A percentile compares a stretch with the other conserved stretches of the same genome.
Evolutionary conservation across 2,797 vertebrate species (phyloP).

Genomic region (Syngnathus acus): DNA sequence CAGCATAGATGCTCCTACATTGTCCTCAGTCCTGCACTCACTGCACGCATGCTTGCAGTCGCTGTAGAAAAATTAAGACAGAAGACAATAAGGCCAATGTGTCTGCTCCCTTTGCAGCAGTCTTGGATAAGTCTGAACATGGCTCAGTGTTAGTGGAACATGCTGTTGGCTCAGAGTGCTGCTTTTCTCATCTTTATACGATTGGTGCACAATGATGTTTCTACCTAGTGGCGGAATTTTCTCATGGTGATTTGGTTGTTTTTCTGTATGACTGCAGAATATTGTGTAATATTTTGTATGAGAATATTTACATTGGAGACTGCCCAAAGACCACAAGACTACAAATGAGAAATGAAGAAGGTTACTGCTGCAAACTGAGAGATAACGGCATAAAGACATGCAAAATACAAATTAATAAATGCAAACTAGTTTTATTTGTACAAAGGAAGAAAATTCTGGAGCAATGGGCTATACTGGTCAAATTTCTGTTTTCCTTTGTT

Average conservation of each 20-base stretch:
- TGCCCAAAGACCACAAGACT: background rate
- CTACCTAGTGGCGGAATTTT: background rate
- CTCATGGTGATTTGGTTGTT: background rate
- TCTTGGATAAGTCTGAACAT: slow-evolving; percentile 33
- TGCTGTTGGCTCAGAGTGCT: slow-evolving; percentile 8
- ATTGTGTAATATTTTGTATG: no score
- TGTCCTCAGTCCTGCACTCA: slow-evolving; percentile 22
- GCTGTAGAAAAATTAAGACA: slow-evolving; percentile 17
- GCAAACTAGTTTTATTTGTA: no score
- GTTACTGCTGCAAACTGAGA: no score
- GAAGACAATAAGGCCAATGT: slow-evolving; percentile 52
- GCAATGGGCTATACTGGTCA: no score
- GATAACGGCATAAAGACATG: no score
- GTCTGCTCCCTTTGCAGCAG: slow-evolving; percentile 3
- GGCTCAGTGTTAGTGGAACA: slow-evolving; percentile 8
- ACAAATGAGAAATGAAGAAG: background rate
- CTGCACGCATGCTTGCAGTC: slow-evolving; percentile 22
- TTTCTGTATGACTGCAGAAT: background rate
- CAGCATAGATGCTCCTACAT: background rate
- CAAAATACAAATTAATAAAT: no score
- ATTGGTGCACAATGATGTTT: background rate
- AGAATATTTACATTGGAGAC: background rate
- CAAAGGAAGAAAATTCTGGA: no score
- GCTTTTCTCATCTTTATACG: background rate
- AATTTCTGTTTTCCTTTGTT: no score